phyloP scores from a whole-genome alignment of 2,888 invertebrate genomes.

The Sabatieria punctata region DNA sequence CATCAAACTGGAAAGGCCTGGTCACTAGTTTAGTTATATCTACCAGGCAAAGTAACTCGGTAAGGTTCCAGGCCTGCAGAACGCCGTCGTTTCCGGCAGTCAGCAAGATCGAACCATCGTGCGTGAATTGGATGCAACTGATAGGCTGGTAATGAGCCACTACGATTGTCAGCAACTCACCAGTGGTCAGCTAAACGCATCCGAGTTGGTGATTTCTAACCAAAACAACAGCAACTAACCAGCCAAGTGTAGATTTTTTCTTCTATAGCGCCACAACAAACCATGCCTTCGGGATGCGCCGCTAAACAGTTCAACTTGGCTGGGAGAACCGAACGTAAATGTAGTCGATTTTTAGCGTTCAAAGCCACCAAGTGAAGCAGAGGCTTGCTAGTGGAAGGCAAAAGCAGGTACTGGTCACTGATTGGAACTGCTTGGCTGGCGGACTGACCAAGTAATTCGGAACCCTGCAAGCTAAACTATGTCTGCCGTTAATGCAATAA shows the following conservation, averaged over 20 bases:
- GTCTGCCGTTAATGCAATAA: too few relatives aligned
- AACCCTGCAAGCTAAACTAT: too few relatives aligned
- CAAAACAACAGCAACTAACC: too few relatives aligned
- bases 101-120: neutral
- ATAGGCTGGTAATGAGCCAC: neutral
- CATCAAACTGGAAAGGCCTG: neutral
- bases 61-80: neutral
- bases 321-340: neutral
- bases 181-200: slow-evolving; percentile 1
- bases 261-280: neutral
- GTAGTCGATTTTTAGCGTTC: neutral
- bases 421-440: neutral
- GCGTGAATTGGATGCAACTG: neutral
- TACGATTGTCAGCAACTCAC: neutral
- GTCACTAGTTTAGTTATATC: neutral
- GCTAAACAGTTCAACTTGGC: neutral
- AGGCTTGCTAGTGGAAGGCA: neutral
- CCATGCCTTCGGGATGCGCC: neutral
- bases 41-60: neutral
- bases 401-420: neutral
- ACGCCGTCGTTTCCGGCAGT: neutral
- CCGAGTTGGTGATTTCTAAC: too few relatives aligned
- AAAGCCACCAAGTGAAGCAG: neutral
- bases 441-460: too few relatives aligned
- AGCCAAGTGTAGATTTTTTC: slow-evolving; percentile 1